These are phyloP conservation scores for Periparus ater DNA, from an alignment of 2,797 vertebrate species.

Conservation along the genomic window DNA sequence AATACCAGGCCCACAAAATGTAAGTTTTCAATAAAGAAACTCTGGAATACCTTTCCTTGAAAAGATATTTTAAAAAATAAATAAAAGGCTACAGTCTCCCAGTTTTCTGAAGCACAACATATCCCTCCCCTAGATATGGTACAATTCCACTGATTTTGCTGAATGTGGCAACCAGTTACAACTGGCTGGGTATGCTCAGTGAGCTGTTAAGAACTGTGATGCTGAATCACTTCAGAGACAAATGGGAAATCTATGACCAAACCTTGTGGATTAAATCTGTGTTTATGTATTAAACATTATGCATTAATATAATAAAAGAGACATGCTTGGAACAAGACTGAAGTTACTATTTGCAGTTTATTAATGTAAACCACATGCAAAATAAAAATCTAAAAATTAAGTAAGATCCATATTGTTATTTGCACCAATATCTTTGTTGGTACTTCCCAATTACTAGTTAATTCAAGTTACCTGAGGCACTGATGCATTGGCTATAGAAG, in stretches of 20 bases:
- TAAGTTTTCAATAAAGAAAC: not conserved
- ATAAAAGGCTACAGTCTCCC: not conserved
- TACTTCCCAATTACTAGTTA: not conserved
- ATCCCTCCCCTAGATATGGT: not conserved
- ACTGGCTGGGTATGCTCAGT: not conserved
- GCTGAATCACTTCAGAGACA: not conserved
- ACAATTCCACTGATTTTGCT: not conserved
- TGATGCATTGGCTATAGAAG: not conserved
- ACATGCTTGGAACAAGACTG: not conserved
- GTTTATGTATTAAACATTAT: not conserved
- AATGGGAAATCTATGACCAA: not conserved
- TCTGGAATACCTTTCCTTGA: not conserved
- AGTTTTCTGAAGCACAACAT: not conserved
- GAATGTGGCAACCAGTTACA: not conserved
- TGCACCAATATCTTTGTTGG: not conserved
- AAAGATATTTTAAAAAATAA: not conserved
- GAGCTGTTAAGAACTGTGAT: not conserved
- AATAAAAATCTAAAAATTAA: not conserved
- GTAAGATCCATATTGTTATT: not conserved
- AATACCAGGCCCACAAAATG: not conserved
- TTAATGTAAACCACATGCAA: not conserved
- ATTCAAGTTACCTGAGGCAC: not conserved
- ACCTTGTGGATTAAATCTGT: not conserved
- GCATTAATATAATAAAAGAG: not conserved
- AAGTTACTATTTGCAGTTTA: not conserved